Evolutionary conservation across 30 jellyfish, hydroid and myxozoan species (phyloP).

Genomic region (Pseudorhiza aurosa): DNA sequence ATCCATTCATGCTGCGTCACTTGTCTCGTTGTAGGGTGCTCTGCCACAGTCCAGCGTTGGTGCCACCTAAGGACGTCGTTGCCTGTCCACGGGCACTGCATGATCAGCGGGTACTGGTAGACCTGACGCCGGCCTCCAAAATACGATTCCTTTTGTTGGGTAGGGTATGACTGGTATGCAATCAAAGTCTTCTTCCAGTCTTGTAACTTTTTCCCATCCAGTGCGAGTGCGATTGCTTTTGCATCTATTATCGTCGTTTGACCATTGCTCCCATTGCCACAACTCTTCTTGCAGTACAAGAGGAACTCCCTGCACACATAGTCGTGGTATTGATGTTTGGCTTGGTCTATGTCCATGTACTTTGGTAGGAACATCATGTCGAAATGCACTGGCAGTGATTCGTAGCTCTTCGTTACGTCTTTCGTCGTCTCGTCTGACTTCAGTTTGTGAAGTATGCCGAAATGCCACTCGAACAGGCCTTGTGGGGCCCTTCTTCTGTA

Average conservation of each 20-base stretch:
- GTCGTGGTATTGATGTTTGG: slow-evolving; percentile 30
- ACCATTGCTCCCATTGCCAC: neutral
- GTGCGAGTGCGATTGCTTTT: slow-evolving; percentile 13
- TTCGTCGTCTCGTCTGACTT: slow-evolving; percentile 15
- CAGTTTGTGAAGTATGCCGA: slow-evolving; percentile 47
- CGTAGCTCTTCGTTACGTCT: slow-evolving; percentile 18
- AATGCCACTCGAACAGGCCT: slow-evolving; percentile 49
- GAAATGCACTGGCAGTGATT: slow-evolving; percentile 54
- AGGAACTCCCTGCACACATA: slow-evolving; percentile 49
- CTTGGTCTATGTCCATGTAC: slow-evolving; percentile 51
- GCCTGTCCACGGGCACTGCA: slow-evolving; percentile 62
- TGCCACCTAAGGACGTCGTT: slow-evolving; percentile 46
- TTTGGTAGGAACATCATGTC: slow-evolving; percentile 44
- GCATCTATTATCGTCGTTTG: slow-evolving; percentile 57
- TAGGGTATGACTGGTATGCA: neutral
- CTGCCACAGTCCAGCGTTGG: slow-evolving; percentile 44
- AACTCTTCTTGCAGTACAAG: slow-evolving; percentile 26
- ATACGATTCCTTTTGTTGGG: slow-evolving; percentile 4
- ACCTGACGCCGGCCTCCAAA: slow-evolving; percentile 45
- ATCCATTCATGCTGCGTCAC: neutral
- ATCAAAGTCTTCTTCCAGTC: slow-evolving; percentile 45
- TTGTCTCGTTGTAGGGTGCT: slow-evolving; percentile 39
- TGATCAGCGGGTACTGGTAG: slow-evolving; percentile 42
- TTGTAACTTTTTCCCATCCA: slow-evolving; percentile 12
- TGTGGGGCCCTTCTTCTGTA: slow-evolving; percentile 8